Evolutionary conservation across 2,888 invertebrate species (phyloP).

Genomic region (Acanthococcus lagerstroemiae): DNA sequence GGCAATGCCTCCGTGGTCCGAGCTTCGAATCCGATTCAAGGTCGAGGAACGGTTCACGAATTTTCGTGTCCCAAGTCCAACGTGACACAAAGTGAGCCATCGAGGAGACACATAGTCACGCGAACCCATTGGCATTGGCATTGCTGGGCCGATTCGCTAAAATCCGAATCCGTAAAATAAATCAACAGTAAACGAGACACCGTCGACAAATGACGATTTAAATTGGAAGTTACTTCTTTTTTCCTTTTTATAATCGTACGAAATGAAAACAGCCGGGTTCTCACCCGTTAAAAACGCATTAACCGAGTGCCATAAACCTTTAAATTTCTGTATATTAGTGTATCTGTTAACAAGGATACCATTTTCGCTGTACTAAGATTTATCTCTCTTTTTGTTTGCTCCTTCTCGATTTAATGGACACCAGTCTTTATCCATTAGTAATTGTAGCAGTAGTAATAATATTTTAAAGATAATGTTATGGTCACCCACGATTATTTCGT

Average conservation of each 20-base stretch:
- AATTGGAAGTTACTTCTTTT: neutral
- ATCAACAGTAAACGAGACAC: too few relatives aligned
- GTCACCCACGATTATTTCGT: conserved; percentile 24
- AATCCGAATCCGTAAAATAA: too few relatives aligned
- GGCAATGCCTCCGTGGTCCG: too few relatives aligned
- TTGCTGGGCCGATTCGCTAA: too few relatives aligned
- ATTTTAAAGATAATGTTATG: conserved; percentile 22
- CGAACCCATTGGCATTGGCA: too few relatives aligned
- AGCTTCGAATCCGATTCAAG: neutral
- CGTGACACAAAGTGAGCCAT: neutral
- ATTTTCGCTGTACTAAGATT: conserved; percentile 19
- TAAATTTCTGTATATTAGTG: conserved; percentile 12
- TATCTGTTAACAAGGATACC: conserved; percentile 22
- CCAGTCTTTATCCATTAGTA: conserved; percentile 25
- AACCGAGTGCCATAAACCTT: conserved; percentile 21
- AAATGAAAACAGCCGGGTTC: neutral
- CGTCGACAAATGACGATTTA: neutral
- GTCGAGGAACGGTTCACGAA: neutral
- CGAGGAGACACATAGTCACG: too few relatives aligned
- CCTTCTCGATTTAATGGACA: conserved; percentile 17
- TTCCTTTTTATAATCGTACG: neutral
- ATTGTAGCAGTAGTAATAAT: conserved; percentile 29
- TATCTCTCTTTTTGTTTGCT: conserved; percentile 1
- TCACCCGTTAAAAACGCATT: conserved; percentile 30
- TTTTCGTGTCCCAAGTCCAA: neutral